phyloP scores from a whole-genome alignment of 2,888 invertebrate genomes.

The Dioctria rufipes region DNA sequence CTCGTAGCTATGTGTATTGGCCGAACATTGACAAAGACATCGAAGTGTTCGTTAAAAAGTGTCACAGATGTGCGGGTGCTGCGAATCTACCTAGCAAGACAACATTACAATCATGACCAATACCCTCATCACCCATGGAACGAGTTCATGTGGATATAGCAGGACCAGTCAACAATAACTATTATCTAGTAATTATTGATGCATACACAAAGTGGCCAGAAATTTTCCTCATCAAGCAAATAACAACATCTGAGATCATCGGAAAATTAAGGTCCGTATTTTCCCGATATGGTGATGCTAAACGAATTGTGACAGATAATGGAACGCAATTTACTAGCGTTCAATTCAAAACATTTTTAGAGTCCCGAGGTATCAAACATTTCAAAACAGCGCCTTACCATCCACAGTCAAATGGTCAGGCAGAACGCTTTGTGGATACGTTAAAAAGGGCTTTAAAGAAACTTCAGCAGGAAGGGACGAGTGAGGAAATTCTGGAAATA shows the following conservation, averaged over 20 bases:
- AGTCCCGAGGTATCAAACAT: no score
- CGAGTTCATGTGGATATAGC: background rate
- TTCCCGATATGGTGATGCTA: background rate
- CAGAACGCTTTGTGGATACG: no score
- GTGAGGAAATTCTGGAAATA: no score
- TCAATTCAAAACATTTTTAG: background rate
- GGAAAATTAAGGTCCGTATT: rapidly evolving
- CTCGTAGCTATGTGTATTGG: background rate
- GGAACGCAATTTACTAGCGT: background rate
- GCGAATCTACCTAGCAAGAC: background rate
- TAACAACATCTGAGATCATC: rapidly evolving
- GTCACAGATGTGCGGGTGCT: background rate
- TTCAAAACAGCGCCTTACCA: no score
- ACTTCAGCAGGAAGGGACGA: no score
- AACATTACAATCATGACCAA: background rate
- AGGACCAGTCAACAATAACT: background rate
- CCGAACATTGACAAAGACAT: background rate
- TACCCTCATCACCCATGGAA: background rate
- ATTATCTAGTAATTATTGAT: background rate
- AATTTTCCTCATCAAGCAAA: background rate
- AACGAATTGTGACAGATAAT: background rate
- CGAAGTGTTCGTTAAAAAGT: background rate
- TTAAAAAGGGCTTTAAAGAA: no score
- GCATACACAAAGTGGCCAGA: background rate
- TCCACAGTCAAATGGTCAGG: no score